Conservation (phyloP, 1,140 invertebrate species). For the Hyles euphorbiae region DNA sequence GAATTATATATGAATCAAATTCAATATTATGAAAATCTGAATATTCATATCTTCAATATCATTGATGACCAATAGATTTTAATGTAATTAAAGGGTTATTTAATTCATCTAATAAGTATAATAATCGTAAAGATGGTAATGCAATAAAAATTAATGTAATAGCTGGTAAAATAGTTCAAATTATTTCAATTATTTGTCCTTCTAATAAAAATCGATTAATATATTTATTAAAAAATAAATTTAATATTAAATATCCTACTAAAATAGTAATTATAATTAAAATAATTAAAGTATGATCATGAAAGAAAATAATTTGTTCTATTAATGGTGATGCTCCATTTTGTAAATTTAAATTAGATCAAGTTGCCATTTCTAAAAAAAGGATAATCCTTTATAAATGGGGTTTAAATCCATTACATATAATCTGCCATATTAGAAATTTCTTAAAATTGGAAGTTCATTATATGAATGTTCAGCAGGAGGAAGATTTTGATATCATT, state of each 20-base stretch:
- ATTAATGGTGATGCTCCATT: constrained; percentile 72
- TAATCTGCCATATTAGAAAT: constrained; percentile 78
- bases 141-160: constrained; percentile 6
- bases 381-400: constrained; percentile 76
- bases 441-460: constrained; percentile 75
- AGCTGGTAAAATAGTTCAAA: constrained; percentile 6
- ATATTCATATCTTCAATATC: constrained; percentile 79
- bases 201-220: constrained; percentile 4
- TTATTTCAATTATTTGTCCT: constrained; percentile 5
- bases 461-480: constrained; percentile 76
- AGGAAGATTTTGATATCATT: constrained; percentile 29
- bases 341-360: constrained; percentile 75
- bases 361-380: constrained; percentile 75
- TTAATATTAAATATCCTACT: neutral
- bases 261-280: neutral
- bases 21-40: constrained; percentile 51
- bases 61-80: constrained; percentile 70
- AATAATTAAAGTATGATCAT: no score
- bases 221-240: constrained; percentile 7
- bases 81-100: constrained; percentile 2
- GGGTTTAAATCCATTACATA: constrained; percentile 78
- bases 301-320: no score
- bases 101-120: constrained; percentile 5
- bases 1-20: constrained; percentile 73
- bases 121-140: constrained; percentile 1